Evolutionary conservation across 2,113 vertebrate genomes (phyloP).

Genomic region (Okapia johnstoni): DNA sequence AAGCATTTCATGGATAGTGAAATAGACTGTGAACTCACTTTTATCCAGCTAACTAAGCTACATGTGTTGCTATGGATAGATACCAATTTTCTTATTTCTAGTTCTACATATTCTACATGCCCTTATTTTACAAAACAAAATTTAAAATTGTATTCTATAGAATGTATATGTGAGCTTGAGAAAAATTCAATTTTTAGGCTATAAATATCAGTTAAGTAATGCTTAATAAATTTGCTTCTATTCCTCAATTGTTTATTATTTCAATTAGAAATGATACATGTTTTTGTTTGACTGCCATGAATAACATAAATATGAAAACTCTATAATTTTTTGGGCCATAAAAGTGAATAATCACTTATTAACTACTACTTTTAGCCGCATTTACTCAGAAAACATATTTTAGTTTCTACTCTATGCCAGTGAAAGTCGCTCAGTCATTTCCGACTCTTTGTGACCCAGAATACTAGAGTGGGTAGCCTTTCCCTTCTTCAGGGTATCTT

Average conservation of each 20-base stretch:
- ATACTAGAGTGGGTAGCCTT: neutral
- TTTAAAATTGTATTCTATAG: neutral
- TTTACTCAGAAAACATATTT: slow-evolving; percentile 3
- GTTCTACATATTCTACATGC: neutral
- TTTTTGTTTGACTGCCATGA: neutral
- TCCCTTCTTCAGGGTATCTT: neutral
- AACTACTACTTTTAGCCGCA: neutral
- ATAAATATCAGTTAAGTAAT: neutral
- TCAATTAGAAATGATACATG: neutral
- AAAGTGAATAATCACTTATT: neutral
- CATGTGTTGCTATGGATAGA: neutral
- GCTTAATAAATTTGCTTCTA: neutral
- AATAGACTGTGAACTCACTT: neutral
- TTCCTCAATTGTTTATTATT: neutral
- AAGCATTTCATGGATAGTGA: neutral
- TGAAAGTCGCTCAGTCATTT: neutral
- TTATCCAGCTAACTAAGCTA: neutral
- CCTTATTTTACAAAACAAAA: neutral
- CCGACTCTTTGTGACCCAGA: fast-evolving
- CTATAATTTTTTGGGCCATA: neutral
- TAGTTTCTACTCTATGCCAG: neutral
- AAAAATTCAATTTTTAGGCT: neutral
- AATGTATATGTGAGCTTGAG: neutral
- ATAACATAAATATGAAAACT: neutral
- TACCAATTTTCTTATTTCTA: neutral